Evolutionary conservation across 2,888 invertebrate species (phyloP).

Genomic region (Dasysyrphus albostriatus): DNA sequence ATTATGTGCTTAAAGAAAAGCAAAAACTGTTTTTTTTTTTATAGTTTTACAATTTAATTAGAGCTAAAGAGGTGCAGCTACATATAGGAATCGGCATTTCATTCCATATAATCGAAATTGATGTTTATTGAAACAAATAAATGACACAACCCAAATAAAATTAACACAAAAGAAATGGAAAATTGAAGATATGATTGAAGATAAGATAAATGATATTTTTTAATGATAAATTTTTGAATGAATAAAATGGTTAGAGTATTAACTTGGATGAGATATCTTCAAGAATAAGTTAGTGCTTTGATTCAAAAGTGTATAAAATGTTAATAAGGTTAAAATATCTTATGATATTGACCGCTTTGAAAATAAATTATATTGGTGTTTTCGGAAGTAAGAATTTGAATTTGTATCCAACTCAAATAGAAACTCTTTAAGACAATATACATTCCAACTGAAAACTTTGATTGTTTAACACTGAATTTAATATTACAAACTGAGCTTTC

Average conservation of each 20-base stretch:
- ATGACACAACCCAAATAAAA: slow-evolving; percentile 2
- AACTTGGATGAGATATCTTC: not conserved
- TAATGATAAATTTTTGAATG: slow-evolving; percentile 1
- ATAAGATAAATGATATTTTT: slow-evolving; percentile 9
- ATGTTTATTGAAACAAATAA: slow-evolving; percentile 15
- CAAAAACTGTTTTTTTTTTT: too few species aligned
- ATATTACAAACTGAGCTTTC: too few species aligned
- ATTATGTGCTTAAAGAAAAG: too few species aligned
- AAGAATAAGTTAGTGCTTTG: not conserved
- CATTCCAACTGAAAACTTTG: too few species aligned
- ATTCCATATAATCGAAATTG: not conserved
- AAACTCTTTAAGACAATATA: too few species aligned
- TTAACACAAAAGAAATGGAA: not conserved
- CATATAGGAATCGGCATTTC: not conserved
- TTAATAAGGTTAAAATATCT: not conserved
- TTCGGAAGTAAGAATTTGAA: not conserved
- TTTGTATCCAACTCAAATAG: too few species aligned
- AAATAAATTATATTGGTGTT: not conserved
- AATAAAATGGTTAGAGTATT: not conserved
- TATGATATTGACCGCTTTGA: not conserved
- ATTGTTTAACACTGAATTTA: too few species aligned
- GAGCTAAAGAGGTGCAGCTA: slow-evolving; percentile 4
- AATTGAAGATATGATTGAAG: not conserved
- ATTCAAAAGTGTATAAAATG: slow-evolving; percentile 7
- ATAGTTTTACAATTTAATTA: not conserved